Base-by-base conservation (phyloP, 1,140 invertebrate species). In the Trissolcus basalis region DNA sequence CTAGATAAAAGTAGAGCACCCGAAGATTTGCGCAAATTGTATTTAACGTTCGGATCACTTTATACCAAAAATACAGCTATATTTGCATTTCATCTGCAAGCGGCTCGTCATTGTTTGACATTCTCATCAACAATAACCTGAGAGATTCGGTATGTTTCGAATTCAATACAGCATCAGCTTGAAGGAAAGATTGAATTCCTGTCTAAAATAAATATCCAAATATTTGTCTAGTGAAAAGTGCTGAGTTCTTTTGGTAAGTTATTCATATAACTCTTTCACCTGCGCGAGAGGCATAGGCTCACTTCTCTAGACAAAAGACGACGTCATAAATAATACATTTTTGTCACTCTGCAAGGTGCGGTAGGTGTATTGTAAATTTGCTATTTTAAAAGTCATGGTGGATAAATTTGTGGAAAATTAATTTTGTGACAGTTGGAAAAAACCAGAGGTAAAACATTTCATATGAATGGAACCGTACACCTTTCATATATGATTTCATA, bases 151-250 rank as follows among this genome's bases (percentile, higher is more conserved):
- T 36, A 19, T 19, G 45, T 49, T 54, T 60, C 4, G 19, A 53
- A 69, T 70, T 61, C 32, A 55, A 51, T 54, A 19, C 27, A 44
- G 19, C 19, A 27, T 36, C 15, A 32, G 16, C 43, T 56, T 58
- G 19, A 61, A 61, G 56, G 43, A 53, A 56, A 53, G 50, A 61
- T 48, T 60, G 65, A 69, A 69, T 69, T 60, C 4, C 65, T 36
- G 55, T 60, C 33, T 11, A 70, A 55, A 61, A 60, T 70, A 70
- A 61, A 70, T 60, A 70, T 33, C 56, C 53, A 71, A 71, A 71
- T 71, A 63, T 71, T 71, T 71, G 56, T 15, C 50, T 7, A 39
- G 43, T 44, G 45, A 55, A 47, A 61, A 56, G 51, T 27, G 50
- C 45, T 9, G 55, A 47, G 12, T 48, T 54, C 44, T 55, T 39